Base-by-base conservation (phyloP, 2,113 vertebrate genomes). In the Sander lucioperca region DNA sequence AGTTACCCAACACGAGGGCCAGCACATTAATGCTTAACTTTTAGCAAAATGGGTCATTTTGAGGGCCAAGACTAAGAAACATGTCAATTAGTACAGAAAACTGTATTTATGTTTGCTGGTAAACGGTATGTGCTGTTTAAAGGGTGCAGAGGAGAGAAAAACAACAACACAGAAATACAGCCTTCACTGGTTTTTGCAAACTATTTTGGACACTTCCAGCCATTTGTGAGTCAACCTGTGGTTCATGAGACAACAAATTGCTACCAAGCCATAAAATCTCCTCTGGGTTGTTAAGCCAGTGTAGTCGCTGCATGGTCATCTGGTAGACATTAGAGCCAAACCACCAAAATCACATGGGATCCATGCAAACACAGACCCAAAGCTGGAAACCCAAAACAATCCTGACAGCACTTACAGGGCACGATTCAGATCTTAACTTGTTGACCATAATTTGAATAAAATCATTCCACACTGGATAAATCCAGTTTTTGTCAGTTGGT, bases 161-260 rank as follows among this genome's bases (percentile, higher is more conserved):
- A 78, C 76, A 16, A 68, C 23, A 61, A 43, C 5, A 45, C 18
- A 65, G 45, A 75, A 66, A n/a, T 6, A 43, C 27, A 61, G 11
- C 12, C 30, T 13, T 27, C 13, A 3, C 8, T 53, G 50, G 25
- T 65, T 83, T 47, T 80, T 53, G 15, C 27, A 64, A 88, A 86
- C 65, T 79, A 48, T 86, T 79, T 77, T 80, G 74, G 88, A 90
- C 86, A 91, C 77, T 86, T 62, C 39, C 47, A 77, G 71, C 61
- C 72, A 77, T 90, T 88, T 91, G 87, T 90, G 82, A 92, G 81
- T 86, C 79, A 91, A 88, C 87, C 84, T 94, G 93, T 79, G 88
- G 92, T 94, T 94, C 90, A 92, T 68, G 58, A 90, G 90, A 94
- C 86, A 93, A 90, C 94, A 95, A 95, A 95, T 94, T 93, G 82